Conservation (phyloP, 2,888 invertebrate species). For the Andrena haemorrhoa region DNA sequence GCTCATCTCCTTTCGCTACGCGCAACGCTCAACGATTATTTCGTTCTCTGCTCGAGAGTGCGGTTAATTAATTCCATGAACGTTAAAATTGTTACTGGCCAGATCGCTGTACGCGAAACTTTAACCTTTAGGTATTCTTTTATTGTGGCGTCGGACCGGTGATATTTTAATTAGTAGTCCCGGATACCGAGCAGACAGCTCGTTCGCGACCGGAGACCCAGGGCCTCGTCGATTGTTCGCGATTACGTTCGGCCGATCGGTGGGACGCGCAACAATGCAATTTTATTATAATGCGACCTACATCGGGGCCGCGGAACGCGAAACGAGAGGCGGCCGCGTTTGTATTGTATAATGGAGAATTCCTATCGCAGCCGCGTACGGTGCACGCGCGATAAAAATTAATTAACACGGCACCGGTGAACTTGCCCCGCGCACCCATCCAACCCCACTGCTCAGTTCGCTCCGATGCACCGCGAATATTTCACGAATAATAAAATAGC, state of each 20-base stretch:
- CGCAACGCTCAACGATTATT: conserved; percentile 6
- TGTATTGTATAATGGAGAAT: conserved; percentile 62
- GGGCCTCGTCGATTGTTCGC: conserved; percentile 57
- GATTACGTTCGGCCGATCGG: conserved; percentile 63
- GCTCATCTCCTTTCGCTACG: background rate
- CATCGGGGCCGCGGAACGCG: conserved; percentile 30
- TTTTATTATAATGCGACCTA: conserved; percentile 66
- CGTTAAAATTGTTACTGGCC: background rate
- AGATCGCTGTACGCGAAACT: background rate
- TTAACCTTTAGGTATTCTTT: conserved; percentile 10
- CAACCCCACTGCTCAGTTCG: background rate
- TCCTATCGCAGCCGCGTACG: conserved; percentile 58
- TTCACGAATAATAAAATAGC: conserved; percentile 71
- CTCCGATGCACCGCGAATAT: conserved; percentile 56
- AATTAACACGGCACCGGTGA: conserved; percentile 66
- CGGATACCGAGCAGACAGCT: conserved; percentile 37
- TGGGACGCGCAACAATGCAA: conserved; percentile 53
- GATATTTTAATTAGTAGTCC: conserved; percentile 60
- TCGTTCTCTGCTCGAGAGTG: background rate
- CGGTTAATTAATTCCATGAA: conserved; percentile 37
- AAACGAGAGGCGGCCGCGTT: conserved; percentile 35
- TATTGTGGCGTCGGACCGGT: conserved; percentile 3
- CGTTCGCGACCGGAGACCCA: conserved; percentile 50
- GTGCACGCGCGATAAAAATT: conserved; percentile 68
- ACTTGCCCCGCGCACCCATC: conserved; percentile 22